Percentiles rank a stretch among this genome's conserved stretches.
Conservation (phyloP, 2,797 vertebrate genomes). For the Poecile montanus region DNA sequence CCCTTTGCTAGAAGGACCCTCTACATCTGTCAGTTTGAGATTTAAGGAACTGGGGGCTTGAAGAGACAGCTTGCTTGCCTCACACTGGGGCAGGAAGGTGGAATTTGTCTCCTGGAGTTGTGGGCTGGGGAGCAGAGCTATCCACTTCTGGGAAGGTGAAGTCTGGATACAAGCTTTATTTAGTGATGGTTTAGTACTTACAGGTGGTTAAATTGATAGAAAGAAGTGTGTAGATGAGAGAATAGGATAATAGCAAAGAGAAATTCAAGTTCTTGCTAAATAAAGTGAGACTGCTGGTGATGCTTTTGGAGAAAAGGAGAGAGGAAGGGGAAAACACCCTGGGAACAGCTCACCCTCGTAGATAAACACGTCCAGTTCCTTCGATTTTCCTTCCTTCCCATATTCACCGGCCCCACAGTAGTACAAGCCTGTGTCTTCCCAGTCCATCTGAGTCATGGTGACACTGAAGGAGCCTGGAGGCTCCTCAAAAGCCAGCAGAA, state of each 20-base stretch:
- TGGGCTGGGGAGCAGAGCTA: background rate
- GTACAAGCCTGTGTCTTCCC: slow-evolving; percentile 70
- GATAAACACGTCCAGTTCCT: slow-evolving; percentile 69
- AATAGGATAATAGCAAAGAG: background rate
- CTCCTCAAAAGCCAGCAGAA: background rate
- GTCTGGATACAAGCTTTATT: background rate
- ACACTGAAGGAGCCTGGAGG: background rate
- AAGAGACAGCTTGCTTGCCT: background rate
- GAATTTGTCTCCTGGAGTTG: background rate
- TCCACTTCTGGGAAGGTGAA: background rate
- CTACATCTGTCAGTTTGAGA: background rate
- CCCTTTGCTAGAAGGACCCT: background rate
- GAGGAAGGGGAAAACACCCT: background rate
- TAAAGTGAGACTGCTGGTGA: background rate
- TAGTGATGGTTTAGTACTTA: background rate
- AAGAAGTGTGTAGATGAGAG: background rate
- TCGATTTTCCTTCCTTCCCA: background rate
- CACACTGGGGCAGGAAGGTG: background rate
- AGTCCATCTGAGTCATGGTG: slow-evolving; percentile 61
- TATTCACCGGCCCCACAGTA: slow-evolving; percentile 37
- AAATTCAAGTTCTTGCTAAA: background rate
- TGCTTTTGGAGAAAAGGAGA: background rate
- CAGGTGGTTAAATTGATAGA: background rate
- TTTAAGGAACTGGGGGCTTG: background rate
- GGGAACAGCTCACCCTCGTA: slow-evolving; percentile 67